Evolutionary conservation across 1,140 invertebrate genomes (phyloP), one percentile per base, ranked within the genome.

Genomic region (Anastrepha obliqua): DNA sequence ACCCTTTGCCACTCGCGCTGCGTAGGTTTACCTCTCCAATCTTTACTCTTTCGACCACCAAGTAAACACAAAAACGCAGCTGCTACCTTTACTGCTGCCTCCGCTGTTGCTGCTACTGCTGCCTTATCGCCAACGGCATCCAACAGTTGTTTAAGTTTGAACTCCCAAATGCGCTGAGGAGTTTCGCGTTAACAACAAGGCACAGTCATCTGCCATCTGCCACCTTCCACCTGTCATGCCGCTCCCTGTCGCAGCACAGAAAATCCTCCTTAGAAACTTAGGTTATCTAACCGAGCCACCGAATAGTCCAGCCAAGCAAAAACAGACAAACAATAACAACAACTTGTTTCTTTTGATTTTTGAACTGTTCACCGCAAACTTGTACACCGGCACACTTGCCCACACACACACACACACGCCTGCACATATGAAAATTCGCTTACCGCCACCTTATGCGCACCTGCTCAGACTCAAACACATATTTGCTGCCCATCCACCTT

Each of bases 291-390:
- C 47, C 44, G 55, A 55, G 51, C 74, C 74, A 29, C 17, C 44
- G 47, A 74, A 42, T 29, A 51, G 51, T 42, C 74, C 42, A 81
- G 20, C 47, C 51, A 51, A 51, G 47, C 74, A 81, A 13, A 13
- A 70, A 15, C 67, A 42, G 1, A 70, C 67, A 70, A 44, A 47
- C 8, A 39, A 39, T 29, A 67, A 11, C 29, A 67, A 20, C 29
- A 70, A 81, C 74, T 47, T 81, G 29, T 29, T 81, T 81, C 51
- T 81, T 81, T 55, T 81, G 74, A 81, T 55, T 81, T 55, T 51
- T 81, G 51, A 81, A 58, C 74, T 81, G 74, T 42, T 58, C 55
- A 47, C 74, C 44, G 20, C 74, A 55, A 55, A 81, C 29, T 29
- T 29, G 29, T 29, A 29, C 29, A 29, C 29, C 29, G 29, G 29